A percentile compares a stretch with the other conserved stretches of the same genome.
Evolutionary conservation across 2,888 invertebrate genomes (phyloP).

Genomic region (Pyrocoelia pectoralis): DNA sequence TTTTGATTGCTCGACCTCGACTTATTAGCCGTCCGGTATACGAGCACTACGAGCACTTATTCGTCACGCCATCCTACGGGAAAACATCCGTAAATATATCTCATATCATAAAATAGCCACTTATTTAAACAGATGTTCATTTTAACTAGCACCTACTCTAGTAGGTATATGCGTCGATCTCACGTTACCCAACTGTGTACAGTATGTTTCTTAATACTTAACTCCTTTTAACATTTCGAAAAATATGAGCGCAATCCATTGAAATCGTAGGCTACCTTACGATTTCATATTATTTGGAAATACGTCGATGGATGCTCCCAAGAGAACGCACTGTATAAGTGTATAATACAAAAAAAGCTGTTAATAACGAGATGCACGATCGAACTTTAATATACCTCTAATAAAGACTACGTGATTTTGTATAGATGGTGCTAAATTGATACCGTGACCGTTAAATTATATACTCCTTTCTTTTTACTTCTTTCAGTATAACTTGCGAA

Average conservation of each 20-base stretch:
- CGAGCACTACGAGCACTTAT: too few species aligned
- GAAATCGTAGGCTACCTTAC: too few species aligned
- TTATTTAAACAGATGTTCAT: conserved; percentile 45
- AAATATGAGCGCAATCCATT: too few species aligned
- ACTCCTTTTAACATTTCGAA: too few species aligned
- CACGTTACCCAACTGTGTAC: too few species aligned
- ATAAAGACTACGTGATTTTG: conserved; percentile 57
- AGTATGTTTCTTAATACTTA: too few species aligned
- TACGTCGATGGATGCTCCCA: too few species aligned
- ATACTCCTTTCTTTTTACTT: conserved; percentile 4
- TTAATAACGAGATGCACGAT: conserved; percentile 54
- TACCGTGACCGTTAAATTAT: conserved; percentile 57
- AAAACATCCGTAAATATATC: conserved; percentile 28
- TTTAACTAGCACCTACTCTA: conserved; percentile 22
- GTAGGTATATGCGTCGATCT: conserved; percentile 18
- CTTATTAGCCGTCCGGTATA: neutral
- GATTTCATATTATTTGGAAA: too few species aligned
- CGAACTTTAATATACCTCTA: conserved; percentile 44
- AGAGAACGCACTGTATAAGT: too few species aligned
- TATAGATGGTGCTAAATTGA: conserved; percentile 58
- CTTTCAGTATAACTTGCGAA: neutral
- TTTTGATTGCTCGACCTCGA: neutral
- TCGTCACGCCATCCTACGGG: too few species aligned
- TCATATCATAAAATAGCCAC: conserved; percentile 40
- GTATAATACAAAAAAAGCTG: conserved; percentile 20